Evolutionary conservation across 2,797 vertebrate species (phyloP).

Genomic region (Sebastes iracundus): DNA sequence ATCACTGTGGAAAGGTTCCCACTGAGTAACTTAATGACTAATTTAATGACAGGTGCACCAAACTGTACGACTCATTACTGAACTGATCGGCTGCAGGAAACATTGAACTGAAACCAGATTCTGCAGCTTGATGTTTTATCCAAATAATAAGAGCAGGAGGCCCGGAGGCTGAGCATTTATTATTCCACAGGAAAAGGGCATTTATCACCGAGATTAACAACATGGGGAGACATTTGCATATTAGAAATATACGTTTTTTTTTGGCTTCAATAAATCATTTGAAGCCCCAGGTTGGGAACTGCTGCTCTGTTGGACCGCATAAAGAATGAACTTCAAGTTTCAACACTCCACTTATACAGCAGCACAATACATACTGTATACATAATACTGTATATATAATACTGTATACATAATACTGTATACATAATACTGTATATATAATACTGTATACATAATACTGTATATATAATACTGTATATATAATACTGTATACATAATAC

Average conservation of each 20-base stretch:
- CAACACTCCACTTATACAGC: not conserved
- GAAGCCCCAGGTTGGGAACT: slow-evolving; percentile 28
- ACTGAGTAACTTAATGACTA: slow-evolving; percentile 2
- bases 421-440: too few relatives aligned
- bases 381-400: too few relatives aligned
- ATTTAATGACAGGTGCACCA: slow-evolving; percentile 6
- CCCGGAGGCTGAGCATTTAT: slow-evolving; percentile 28
- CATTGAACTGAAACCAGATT: slow-evolving; percentile 2
- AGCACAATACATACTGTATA: not conserved
- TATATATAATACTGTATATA: too few relatives aligned
- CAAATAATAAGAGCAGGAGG: slow-evolving; percentile 21
- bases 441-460: too few relatives aligned
- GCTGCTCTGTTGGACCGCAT: not conserved
- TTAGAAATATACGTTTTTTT: slow-evolving; percentile 33
- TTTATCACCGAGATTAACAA: slow-evolving; percentile 61
- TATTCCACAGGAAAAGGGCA: slow-evolving; percentile 44
- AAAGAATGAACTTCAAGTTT: slow-evolving; percentile 32
- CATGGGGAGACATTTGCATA: slow-evolving; percentile 49
- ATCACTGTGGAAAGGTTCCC: not conserved
- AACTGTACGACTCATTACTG: not conserved
- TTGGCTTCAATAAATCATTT: slow-evolving; percentile 52
- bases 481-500: too few relatives aligned
- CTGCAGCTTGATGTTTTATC: slow-evolving; percentile 1
- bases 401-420: too few relatives aligned
- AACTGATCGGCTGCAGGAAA: slow-evolving; percentile 1